Conservation (phyloP, 2,888 invertebrate species). For the Euphydryas editha region DNA sequence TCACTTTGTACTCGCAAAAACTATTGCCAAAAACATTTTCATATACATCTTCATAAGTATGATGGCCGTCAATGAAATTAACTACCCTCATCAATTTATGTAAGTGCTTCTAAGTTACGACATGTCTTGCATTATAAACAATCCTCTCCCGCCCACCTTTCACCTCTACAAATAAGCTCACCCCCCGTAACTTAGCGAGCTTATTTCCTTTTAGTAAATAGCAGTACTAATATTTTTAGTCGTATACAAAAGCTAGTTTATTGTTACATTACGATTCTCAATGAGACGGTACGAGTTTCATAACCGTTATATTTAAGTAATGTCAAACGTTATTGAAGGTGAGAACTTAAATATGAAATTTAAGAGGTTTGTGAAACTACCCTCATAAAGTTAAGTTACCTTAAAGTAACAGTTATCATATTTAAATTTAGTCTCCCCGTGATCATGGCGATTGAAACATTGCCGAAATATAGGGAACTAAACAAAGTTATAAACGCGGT, state of each 20-base stretch:
- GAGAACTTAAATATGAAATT: neutral
- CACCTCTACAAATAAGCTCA: constrained; percentile 4
- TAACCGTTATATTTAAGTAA: neutral
- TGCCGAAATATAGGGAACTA: too few species aligned
- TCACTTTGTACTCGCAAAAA: too few species aligned
- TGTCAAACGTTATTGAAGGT: neutral
- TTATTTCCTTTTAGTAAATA: constrained; percentile 15
- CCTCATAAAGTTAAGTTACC: too few species aligned
- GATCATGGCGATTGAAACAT: too few species aligned
- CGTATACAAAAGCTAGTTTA: constrained; percentile 15
- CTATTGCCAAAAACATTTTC: too few species aligned
- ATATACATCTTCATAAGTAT: too few species aligned
- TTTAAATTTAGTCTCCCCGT: too few species aligned
- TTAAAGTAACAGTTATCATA: too few species aligned
- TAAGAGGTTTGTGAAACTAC: neutral
- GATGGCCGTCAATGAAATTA: too few species aligned
- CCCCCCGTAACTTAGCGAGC: constrained; percentile 9
- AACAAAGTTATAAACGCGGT: too few species aligned
- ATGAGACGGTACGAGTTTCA: neutral
- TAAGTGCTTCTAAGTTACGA: neutral
- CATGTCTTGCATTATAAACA: constrained; percentile 3
- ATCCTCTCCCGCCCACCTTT: neutral
- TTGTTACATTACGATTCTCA: neutral
- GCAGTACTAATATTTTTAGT: constrained; percentile 6
- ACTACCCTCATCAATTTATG: neutral